Evolutionary conservation across 2,888 invertebrate species (phyloP).

Genomic region (Nudaria mundana): DNA sequence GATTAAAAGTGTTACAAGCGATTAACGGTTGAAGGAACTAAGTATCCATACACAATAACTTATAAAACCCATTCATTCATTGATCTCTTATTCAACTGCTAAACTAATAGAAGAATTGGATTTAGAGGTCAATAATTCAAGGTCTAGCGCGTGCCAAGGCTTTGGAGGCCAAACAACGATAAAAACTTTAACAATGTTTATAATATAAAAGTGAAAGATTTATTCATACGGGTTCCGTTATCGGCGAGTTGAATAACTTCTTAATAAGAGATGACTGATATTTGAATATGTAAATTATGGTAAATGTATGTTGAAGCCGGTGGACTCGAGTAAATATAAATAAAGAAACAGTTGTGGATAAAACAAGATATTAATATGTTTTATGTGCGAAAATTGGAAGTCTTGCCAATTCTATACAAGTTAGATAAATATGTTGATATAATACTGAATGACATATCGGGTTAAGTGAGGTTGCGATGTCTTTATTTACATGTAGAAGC

Average conservation of each 20-base stretch:
- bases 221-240: constrained; percentile 29
- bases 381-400: constrained; percentile 22
- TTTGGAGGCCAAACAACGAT: constrained; percentile 13
- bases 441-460: constrained; percentile 20
- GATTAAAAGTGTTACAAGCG: too few species aligned
- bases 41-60: too few species aligned
- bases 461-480: constrained; percentile 24
- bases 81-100: constrained; percentile 38
- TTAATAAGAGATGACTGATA: constrained; percentile 30
- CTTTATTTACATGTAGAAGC: constrained; percentile 24
- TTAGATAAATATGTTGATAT: constrained; percentile 47
- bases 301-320: constrained; percentile 23
- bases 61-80: background rate
- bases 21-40: too few species aligned
- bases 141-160: constrained; percentile 17
- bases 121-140: constrained; percentile 29
- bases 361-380: constrained; percentile 15
- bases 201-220: constrained; percentile 34
- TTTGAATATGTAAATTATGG: constrained; percentile 29
- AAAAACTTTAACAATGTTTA: constrained; percentile 30
- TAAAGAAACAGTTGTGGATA: constrained; percentile 11
- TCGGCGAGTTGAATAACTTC: constrained; percentile 24
- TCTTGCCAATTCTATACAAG: constrained; percentile 25
- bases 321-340: constrained; percentile 17
- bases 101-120: constrained; percentile 22